Evolutionary conservation across 2,888 invertebrate genomes (phyloP).

Genomic region (Phyto melanocephala): DNA sequence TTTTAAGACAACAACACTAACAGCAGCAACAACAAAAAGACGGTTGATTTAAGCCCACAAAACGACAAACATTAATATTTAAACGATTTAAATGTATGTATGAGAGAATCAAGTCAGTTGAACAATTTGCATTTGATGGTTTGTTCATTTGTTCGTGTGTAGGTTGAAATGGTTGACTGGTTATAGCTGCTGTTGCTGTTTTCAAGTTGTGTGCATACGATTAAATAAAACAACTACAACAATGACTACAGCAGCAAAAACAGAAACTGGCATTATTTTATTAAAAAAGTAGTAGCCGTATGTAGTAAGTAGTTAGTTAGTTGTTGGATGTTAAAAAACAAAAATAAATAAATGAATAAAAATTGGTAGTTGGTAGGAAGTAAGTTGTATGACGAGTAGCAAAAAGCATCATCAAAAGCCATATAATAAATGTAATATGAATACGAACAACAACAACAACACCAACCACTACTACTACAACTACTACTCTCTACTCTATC

Average conservation of each 20-base stretch:
- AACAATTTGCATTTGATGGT: conserved; percentile 46
- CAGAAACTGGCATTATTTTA: not conserved
- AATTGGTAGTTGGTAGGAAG: conserved; percentile 25
- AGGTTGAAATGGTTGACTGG: not conserved
- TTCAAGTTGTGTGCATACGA: conserved; percentile 40
- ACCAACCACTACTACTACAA: not conserved
- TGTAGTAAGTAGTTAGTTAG: conserved; percentile 41
- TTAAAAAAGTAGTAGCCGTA: conserved; percentile 52
- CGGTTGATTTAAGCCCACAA: not conserved
- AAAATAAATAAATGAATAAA: not conserved
- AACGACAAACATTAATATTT: conserved; percentile 19
- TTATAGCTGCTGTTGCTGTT: conserved; percentile 11
- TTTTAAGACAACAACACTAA: conserved; percentile 27
- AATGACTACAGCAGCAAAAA: conserved; percentile 2
- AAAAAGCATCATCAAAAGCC: conserved; percentile 48
- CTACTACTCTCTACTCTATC: not conserved
- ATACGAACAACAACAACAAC: not conserved
- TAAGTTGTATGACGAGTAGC: conserved; percentile 60
- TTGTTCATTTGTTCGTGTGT: conserved; percentile 16
- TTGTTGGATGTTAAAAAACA: conserved; percentile 28
- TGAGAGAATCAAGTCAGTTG: conserved; percentile 43
- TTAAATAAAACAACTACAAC: conserved; percentile 31
- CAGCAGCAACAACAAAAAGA: conserved; percentile 22
- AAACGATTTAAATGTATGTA: conserved; percentile 15
- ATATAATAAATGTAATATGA: conserved; percentile 40